These are phyloP conservation scores for Novumbra hubbsi DNA, from an alignment of 2,797 vertebrate genomes.

Conservation along the genomic window DNA sequence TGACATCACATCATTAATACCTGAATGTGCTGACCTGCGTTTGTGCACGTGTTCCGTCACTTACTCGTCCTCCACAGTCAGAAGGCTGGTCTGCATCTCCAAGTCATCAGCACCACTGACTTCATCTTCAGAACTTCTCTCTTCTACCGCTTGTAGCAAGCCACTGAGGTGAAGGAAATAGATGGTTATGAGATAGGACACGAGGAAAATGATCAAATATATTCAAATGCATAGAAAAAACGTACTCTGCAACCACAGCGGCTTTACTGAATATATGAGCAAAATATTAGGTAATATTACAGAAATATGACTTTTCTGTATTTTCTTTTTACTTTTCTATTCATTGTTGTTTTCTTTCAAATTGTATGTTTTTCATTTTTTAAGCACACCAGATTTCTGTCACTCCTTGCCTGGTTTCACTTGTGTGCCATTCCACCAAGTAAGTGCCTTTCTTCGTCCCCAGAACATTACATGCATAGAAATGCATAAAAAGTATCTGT, in stretches of 20 bases:
- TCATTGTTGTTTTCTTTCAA: too few species aligned
- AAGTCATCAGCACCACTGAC: conserved; percentile 45
- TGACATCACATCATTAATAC: neutral
- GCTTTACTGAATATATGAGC: neutral
- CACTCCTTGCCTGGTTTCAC: too few species aligned
- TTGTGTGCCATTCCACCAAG: too few species aligned
- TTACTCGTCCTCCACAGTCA: conserved; percentile 63
- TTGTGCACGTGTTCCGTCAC: conserved; percentile 21
- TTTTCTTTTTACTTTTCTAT: too few species aligned
- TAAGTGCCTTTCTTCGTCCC: too few species aligned
- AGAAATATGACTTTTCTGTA: neutral
- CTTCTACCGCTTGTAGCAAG: conserved; percentile 42
- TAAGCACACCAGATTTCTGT: too few species aligned
- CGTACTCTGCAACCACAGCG: neutral
- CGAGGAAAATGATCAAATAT: too few species aligned
- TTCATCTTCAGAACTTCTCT: conserved; percentile 35
- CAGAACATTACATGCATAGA: too few species aligned
- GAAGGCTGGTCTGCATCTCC: conserved; percentile 52
- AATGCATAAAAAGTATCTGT: too few species aligned
- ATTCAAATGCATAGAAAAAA: neutral
- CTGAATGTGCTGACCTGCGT: neutral
- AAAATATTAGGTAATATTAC: neutral
- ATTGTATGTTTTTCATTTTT: too few species aligned
- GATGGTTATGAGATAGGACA: neutral
- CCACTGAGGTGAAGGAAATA: conserved; percentile 41